A percentile compares a stretch with the other conserved stretches of the same genome.
phyloP scores from a whole-genome alignment of 2,888 invertebrate genomes.

The Phymatocera aterrima region DNA sequence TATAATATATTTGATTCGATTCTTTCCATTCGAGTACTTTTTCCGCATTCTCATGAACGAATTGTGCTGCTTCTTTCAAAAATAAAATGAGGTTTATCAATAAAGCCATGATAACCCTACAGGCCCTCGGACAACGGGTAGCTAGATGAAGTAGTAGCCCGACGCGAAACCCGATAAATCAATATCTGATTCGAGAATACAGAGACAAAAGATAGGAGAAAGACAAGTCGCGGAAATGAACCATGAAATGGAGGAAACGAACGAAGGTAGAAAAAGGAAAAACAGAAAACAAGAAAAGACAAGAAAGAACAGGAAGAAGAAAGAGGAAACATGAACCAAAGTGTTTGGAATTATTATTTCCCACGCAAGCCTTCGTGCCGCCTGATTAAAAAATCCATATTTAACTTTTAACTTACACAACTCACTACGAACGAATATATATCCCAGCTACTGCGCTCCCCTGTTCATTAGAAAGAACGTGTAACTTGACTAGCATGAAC shows the following conservation, averaged over 20 bases:
- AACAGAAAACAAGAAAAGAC: not conserved
- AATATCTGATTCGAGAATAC: constrained; percentile 25
- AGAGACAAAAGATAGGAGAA: constrained; percentile 17
- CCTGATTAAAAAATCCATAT: constrained; percentile 39
- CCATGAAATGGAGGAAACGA: constrained; percentile 8
- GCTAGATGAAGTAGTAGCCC: not conserved
- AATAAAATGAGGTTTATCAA: not conserved
- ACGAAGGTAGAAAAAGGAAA: not conserved
- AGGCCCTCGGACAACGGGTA: not conserved
- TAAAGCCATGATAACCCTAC: not conserved
- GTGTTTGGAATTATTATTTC: constrained; percentile 39
- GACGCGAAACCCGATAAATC: constrained; percentile 22
- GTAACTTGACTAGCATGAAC: not conserved
- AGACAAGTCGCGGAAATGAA: constrained; percentile 37
- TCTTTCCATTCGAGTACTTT: not conserved
- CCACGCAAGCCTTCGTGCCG: constrained; percentile 39
- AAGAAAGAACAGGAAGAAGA: not conserved
- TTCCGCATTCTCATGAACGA: too few relatives aligned
- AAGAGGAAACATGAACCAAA: not conserved
- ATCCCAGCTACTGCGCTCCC: not conserved
- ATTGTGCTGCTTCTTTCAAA: too few relatives aligned
- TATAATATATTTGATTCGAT: not conserved
- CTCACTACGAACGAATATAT: not conserved
- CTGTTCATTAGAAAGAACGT: not conserved
- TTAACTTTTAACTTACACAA: constrained; percentile 8